Percentiles rank a stretch among this genome's conserved stretches.
Evolutionary conservation across 2,797 vertebrate species (phyloP).

Genomic region (Ctenochaetus hawaiiensis): DNA sequence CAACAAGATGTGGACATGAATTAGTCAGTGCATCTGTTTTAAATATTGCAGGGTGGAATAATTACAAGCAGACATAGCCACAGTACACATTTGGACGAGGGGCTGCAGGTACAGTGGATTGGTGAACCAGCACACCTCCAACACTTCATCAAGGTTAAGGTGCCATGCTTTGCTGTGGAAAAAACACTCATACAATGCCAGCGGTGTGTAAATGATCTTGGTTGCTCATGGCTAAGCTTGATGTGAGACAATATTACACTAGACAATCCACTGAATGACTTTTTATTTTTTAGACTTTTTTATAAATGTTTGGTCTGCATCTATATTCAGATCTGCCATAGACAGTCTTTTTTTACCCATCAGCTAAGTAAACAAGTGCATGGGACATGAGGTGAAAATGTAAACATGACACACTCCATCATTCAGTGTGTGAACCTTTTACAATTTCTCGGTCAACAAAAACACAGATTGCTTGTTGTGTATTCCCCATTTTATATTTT

Average conservation of each 20-base stretch:
- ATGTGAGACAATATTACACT: background rate
- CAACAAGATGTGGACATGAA: background rate
- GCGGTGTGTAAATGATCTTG: background rate
- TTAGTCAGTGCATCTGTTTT: background rate
- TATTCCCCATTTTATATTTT: too few species aligned
- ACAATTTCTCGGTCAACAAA: background rate
- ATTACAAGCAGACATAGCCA: background rate
- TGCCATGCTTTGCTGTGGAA: background rate
- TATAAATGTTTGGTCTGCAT: background rate
- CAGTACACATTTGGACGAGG: background rate
- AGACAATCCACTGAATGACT: too few species aligned
- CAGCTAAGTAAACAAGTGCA: background rate
- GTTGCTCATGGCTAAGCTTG: background rate
- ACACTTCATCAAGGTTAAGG: background rate
- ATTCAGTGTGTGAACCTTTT: background rate
- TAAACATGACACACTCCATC: background rate
- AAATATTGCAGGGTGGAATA: background rate
- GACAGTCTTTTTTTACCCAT: background rate
- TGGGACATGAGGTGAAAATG: background rate
- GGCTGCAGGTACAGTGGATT: background rate
- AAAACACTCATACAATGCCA: background rate
- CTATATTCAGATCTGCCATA: background rate
- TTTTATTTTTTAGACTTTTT: background rate
- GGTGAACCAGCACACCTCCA: conserved; percentile 5
- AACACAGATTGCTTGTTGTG: background rate